Conservation (phyloP, 1,140 invertebrate genomes). For the Cephus cinctus region DNA sequence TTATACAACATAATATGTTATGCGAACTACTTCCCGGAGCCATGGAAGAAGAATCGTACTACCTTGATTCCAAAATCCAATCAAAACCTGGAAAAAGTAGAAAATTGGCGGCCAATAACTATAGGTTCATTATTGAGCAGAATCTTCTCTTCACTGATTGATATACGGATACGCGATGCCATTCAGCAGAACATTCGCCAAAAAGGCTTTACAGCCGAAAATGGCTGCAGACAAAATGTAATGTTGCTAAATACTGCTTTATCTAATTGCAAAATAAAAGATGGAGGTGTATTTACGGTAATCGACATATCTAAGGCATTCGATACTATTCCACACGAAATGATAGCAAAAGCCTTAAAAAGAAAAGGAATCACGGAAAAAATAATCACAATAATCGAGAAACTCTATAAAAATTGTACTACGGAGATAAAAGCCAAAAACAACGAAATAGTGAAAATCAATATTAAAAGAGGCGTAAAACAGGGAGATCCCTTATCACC, state of each 20-base stretch:
- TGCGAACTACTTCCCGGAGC: background rate
- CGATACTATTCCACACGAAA: constrained; percentile 18
- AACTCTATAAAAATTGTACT: background rate
- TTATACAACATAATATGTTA: background rate
- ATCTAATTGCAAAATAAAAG: background rate
- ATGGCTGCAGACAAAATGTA: background rate
- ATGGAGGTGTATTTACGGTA: background rate
- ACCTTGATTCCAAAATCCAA: constrained; percentile 22
- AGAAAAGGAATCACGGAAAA: constrained; percentile 4
- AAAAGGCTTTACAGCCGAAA: background rate
- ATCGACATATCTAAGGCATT: constrained; percentile 28
- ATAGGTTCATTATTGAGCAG: constrained; percentile 17
- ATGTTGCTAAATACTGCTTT: background rate
- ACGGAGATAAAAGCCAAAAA: constrained; percentile 6
- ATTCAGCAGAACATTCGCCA: constrained; percentile 17
- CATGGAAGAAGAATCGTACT: constrained; percentile 24
- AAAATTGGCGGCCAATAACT: constrained; percentile 23
- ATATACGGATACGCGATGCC: constrained; percentile 9
- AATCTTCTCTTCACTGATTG: constrained; percentile 19
- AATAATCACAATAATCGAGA: constrained; percentile 3
- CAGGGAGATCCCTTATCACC: constrained; percentile 47
- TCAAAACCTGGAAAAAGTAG: constrained; percentile 6
- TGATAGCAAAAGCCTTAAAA: constrained; percentile 8
- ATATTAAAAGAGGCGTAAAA: constrained; percentile 34
- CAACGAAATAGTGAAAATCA: background rate